Evolutionary conservation across 2,113 vertebrate species (phyloP).

Genomic region (Chloebia gouldiae): DNA sequence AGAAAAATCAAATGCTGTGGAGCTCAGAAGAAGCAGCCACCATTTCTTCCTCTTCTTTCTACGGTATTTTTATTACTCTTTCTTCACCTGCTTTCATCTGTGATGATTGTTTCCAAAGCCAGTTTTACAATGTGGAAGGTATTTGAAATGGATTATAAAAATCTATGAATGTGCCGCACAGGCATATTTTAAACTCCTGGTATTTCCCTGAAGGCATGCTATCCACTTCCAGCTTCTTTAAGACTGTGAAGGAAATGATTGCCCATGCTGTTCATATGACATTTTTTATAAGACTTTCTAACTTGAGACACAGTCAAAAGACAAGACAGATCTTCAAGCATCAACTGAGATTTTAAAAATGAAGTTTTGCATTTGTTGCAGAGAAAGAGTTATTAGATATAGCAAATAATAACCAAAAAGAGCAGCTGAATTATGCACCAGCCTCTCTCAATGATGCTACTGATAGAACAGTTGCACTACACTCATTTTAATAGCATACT

Average conservation of each 20-base stretch:
- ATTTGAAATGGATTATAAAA: slow-evolving; percentile 55
- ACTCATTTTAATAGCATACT: not conserved
- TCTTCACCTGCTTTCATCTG: slow-evolving; percentile 47
- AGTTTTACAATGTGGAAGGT: slow-evolving; percentile 54
- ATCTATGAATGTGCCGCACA: slow-evolving; percentile 36
- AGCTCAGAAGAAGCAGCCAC: slow-evolving; percentile 42
- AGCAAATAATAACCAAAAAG: slow-evolving; percentile 20
- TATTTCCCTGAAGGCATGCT: slow-evolving; percentile 31
- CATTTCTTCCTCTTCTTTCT: slow-evolving; percentile 22
- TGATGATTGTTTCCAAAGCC: slow-evolving; percentile 29
- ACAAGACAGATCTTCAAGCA: not conserved
- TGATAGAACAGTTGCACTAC: slow-evolving; percentile 29
- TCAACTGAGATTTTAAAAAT: not conserved
- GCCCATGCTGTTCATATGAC: not conserved
- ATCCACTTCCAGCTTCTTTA: slow-evolving; percentile 8
- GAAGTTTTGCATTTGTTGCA: not conserved
- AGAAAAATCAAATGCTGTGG: slow-evolving; percentile 35
- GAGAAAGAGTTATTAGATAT: not conserved
- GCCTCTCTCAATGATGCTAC: not conserved
- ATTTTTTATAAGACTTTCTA: slow-evolving; percentile 22
- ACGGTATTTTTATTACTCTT: slow-evolving; percentile 51
- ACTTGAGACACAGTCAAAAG: not conserved
- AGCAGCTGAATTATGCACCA: not conserved
- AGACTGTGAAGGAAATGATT: not conserved
- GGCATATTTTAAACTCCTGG: slow-evolving; percentile 44